A percentile compares a stretch with the other conserved stretches of the same genome.
Conservation (phyloP, 2,113 vertebrate genomes). For the Lates calcarifer region DNA sequence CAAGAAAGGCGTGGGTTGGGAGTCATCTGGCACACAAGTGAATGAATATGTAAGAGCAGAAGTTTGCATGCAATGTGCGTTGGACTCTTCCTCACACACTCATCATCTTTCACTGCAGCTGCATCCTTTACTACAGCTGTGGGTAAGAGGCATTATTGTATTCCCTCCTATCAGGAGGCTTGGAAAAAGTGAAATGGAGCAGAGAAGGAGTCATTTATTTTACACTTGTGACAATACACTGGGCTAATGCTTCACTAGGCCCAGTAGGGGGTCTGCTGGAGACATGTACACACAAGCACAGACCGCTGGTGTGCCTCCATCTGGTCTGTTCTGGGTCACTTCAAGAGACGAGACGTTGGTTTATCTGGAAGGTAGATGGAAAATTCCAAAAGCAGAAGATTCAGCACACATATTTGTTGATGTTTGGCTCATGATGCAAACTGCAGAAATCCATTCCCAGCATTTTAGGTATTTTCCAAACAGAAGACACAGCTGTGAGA, state of each 20-base stretch:
- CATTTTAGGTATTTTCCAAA: neutral
- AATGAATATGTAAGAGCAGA: slow-evolving; percentile 28
- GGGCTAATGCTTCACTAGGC: slow-evolving; percentile 41
- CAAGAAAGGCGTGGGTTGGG: slow-evolving; percentile 10
- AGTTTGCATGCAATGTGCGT: neutral
- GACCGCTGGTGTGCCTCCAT: slow-evolving; percentile 32
- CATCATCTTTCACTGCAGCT: slow-evolving; percentile 46
- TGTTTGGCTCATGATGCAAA: neutral
- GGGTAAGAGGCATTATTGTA: slow-evolving; percentile 19
- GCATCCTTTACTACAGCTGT: slow-evolving; percentile 32
- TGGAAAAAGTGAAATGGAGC: slow-evolving; percentile 59
- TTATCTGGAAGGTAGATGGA: slow-evolving; percentile 21
- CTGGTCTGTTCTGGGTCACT: slow-evolving; percentile 44
- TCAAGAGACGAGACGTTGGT: slow-evolving; percentile 13
- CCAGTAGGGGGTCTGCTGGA: slow-evolving; percentile 28
- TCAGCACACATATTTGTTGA: neutral
- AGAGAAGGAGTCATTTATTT: slow-evolving; percentile 58
- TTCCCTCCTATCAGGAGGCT: slow-evolving; percentile 29
- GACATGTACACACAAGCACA: slow-evolving; percentile 21
- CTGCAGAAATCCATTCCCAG: neutral
- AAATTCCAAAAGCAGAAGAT: slow-evolving; percentile 31
- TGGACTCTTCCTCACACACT: slow-evolving; percentile 17
- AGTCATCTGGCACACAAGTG: slow-evolving; percentile 65
- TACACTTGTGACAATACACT: slow-evolving; percentile 34
- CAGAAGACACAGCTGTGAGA: slow-evolving; percentile 27